A percentile compares a stretch with the other conserved stretches of the same genome.
phyloP scores from a whole-genome alignment of 2,797 vertebrate species.

The Corythornis leucogaster region DNA sequence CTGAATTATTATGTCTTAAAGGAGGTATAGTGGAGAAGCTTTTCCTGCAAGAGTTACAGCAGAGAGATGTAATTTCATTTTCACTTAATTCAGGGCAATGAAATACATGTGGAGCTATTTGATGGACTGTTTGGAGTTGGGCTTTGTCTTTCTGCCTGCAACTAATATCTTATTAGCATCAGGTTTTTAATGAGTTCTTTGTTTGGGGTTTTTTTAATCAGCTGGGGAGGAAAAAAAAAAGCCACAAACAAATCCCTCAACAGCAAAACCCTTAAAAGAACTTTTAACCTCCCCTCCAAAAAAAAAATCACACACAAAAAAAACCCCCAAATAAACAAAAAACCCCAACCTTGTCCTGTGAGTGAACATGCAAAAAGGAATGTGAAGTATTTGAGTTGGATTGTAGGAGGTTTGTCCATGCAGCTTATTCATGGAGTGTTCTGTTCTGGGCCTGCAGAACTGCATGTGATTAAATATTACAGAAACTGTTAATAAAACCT shows the following conservation, averaged over 20 bases:
- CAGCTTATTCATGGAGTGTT: fast-evolving
- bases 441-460: not conserved
- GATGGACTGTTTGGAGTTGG: not conserved
- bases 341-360: fast-evolving
- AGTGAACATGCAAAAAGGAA: not conserved
- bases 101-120: not conserved
- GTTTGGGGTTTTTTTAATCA: no score
- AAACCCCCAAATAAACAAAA: no score
- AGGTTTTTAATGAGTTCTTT: not conserved
- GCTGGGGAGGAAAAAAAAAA: not conserved
- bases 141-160: not conserved
- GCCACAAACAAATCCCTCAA: no score
- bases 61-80: not conserved
- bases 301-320: not conserved
- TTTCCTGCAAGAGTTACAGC: not conserved
- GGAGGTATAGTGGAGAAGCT: not conserved
- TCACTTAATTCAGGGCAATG: not conserved
- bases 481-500: not conserved
- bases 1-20: not conserved
- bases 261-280: not conserved
- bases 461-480: not conserved
- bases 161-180: fast-evolving
- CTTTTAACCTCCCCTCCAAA: no score
- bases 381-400: not conserved
- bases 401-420: fast-evolving